Percentiles rank a stretch among this genome's conserved stretches.
phyloP scores from a whole-genome alignment of 2,113 vertebrate species.

The Carollia perspicillata region DNA sequence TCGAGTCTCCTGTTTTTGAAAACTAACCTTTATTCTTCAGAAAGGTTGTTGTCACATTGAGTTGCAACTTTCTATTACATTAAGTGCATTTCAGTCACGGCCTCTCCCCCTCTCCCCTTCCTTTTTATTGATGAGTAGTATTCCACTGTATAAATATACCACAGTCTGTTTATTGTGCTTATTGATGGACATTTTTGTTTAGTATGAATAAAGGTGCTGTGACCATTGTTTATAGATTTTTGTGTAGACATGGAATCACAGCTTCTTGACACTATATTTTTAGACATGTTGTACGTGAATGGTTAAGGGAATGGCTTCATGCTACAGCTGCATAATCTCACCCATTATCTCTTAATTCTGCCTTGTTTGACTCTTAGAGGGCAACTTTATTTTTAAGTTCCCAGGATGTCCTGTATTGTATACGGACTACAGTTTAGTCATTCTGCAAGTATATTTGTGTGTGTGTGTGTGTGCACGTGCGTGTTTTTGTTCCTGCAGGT shows the following conservation, averaged over 20 bases:
- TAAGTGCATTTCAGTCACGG: not conserved
- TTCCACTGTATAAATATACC: not conserved
- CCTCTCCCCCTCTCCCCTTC: no score
- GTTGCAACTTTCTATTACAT: not conserved
- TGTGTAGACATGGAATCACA: not conserved
- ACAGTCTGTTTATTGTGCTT: not conserved
- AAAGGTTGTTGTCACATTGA: not conserved
- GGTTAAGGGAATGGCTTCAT: not conserved
- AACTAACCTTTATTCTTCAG: not conserved
- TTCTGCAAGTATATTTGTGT: not conserved
- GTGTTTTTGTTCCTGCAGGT: not conserved
- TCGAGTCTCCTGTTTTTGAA: not conserved
- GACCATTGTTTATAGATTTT: not conserved
- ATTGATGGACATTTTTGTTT: not conserved
- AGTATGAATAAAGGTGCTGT: not conserved
- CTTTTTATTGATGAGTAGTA: not conserved
- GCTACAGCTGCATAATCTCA: not conserved
- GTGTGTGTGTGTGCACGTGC: not conserved
- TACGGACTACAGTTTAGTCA: not conserved
- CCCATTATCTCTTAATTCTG: not conserved
- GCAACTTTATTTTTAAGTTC: slow-evolving; percentile 26
- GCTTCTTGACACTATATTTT: slow-evolving; percentile 8
- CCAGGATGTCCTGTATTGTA: not conserved
- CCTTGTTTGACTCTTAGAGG: not conserved
- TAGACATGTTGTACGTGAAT: not conserved